These are phyloP conservation scores for Smutsia temminckii DNA, from an alignment of 2,797 vertebrate genomes.

Conservation along the genomic window DNA sequence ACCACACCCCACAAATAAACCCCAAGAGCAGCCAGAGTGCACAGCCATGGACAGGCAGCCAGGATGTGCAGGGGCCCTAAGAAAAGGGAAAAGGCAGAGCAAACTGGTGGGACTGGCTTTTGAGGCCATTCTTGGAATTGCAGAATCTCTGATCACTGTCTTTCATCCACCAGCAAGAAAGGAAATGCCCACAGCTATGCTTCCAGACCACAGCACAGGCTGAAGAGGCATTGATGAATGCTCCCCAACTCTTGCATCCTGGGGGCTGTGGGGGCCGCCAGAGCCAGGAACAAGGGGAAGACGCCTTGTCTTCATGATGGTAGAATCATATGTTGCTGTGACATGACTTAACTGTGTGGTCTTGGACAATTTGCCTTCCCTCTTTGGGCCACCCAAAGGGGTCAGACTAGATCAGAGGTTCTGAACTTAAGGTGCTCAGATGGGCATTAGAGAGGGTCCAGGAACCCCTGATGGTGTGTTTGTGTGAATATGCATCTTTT, in stretches of 20 bases:
- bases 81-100: background rate
- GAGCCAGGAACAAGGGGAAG: background rate
- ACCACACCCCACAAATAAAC: background rate
- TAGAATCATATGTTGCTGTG: fast-evolving
- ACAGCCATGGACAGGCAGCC: background rate
- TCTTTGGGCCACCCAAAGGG: background rate
- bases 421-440: background rate
- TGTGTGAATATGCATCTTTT: background rate
- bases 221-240: background rate
- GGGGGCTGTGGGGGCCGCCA: fast-evolving
- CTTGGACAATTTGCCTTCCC: background rate
- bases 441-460: background rate
- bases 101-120: fast-evolving
- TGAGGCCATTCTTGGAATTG: background rate
- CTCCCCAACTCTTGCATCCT: fast-evolving
- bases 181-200: background rate
- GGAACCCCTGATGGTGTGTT: background rate
- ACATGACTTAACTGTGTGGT: background rate
- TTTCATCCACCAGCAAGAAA: background rate
- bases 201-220: background rate
- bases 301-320: background rate
- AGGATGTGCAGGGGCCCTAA: fast-evolving
- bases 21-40: background rate
- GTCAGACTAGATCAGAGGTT: background rate
- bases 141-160: background rate